phyloP scores from a whole-genome alignment of 2,888 invertebrate species.

The Cerceris rybyensis region DNA sequence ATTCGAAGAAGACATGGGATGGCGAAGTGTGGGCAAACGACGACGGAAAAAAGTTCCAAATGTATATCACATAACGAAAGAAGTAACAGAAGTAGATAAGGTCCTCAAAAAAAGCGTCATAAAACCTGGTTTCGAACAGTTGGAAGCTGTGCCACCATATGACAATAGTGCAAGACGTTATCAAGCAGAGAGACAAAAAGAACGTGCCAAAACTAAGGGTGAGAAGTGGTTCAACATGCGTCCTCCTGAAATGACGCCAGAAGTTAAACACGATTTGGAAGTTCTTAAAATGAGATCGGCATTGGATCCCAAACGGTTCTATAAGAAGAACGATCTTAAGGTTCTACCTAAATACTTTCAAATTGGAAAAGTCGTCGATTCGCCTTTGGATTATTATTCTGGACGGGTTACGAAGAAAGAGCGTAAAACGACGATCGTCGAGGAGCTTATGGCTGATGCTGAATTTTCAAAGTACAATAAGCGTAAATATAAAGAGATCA shows the following conservation, averaged over 20 bases:
- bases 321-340: conserved; percentile 95
- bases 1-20: conserved; percentile 78
- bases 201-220: conserved; percentile 92
- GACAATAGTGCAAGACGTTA: conserved; percentile 84
- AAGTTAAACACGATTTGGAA: conserved; percentile 93
- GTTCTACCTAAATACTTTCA: conserved; percentile 95
- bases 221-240: conserved; percentile 94
- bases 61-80: conserved; percentile 81
- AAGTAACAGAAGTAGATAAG: conserved; percentile 82
- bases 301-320: conserved; percentile 96
- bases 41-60: conserved; percentile 80
- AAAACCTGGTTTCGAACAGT: conserved; percentile 86
- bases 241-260: conserved; percentile 94
- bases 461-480: conserved; percentile 92
- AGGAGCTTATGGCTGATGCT: conserved; percentile 95
- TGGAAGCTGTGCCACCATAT: conserved; percentile 85
- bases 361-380: conserved; percentile 92
- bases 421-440: conserved; percentile 94
- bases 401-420: conserved; percentile 92
- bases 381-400: conserved; percentile 93
- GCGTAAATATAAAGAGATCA: conserved; percentile 90
- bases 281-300: conserved; percentile 96
- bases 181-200: conserved; percentile 85
- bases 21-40: conserved; percentile 50
- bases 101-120: conserved; percentile 86